Evolutionary conservation across 2,888 invertebrate species (phyloP).

Genomic region (Trileptium ribeirensis): DNA sequence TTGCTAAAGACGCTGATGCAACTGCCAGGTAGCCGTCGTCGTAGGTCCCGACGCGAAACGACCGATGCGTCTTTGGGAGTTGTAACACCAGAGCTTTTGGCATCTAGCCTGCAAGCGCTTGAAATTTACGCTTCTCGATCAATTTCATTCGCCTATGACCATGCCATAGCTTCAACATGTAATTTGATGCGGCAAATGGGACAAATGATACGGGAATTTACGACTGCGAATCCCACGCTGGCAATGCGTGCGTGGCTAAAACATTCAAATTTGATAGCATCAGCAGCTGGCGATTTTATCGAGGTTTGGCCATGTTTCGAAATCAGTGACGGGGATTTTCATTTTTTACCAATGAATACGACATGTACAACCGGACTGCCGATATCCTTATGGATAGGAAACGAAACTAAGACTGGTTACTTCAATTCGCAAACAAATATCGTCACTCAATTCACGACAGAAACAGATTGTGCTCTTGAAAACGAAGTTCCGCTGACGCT

Average conservation of each 20-base stretch:
- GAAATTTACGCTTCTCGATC: neutral
- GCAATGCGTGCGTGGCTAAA: neutral
- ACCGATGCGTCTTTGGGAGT: neutral
- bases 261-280: neutral
- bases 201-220: neutral
- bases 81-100: neutral
- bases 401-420: neutral
- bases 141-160: neutral
- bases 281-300: neutral
- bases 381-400: neutral
- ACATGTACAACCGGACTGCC: neutral
- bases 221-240: neutral
- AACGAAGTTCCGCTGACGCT: neutral
- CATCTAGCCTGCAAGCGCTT: neutral
- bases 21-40: no score
- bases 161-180: neutral
- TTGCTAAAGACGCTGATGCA: no score
- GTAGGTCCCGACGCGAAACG: neutral
- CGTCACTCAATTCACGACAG: neutral
- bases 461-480: neutral
- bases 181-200: neutral
- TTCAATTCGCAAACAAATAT: neutral
- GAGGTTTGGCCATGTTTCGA: neutral
- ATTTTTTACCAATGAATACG: neutral
- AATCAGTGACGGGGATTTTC: neutral